A percentile compares a stretch with the other conserved stretches of the same genome.
These are phyloP conservation scores for Doryteuthis pealeii DNA, from an alignment of 1,140 invertebrate species.

Conservation along the genomic window DNA sequence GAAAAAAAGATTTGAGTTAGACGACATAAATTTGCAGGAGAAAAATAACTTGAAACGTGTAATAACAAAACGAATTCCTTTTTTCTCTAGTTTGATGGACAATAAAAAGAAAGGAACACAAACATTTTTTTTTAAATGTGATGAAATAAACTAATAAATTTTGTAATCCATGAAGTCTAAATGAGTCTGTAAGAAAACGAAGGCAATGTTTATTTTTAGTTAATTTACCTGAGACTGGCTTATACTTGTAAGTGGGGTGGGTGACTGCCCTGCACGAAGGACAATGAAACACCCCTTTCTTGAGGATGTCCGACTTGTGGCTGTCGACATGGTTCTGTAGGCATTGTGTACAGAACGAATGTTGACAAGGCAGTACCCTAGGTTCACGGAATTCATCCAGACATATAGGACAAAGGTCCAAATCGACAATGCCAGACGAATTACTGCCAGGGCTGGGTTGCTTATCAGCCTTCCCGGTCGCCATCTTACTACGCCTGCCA, in stretches of 20 bases:
- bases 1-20: too few species aligned
- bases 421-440: background rate
- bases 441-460: background rate
- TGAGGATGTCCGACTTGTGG: background rate
- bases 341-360: background rate
- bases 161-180: too few species aligned
- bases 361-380: background rate
- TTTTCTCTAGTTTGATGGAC: too few species aligned
- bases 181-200: too few species aligned
- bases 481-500: background rate
- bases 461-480: background rate
- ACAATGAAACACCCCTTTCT: background rate
- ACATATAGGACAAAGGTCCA: constrained; percentile 2
- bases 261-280: background rate
- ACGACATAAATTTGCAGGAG: too few species aligned
- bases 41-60: too few species aligned
- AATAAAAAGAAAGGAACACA: too few species aligned
- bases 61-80: too few species aligned
- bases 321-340: constrained; percentile 4
- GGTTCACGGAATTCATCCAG: background rate
- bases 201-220: background rate
- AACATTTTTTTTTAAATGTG: too few species aligned
- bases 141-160: too few species aligned
- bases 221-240: background rate
- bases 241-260: constrained; percentile 2